phyloP scores from a whole-genome alignment of 2,888 invertebrate genomes.

The Cryptocheilus praepositus region DNA sequence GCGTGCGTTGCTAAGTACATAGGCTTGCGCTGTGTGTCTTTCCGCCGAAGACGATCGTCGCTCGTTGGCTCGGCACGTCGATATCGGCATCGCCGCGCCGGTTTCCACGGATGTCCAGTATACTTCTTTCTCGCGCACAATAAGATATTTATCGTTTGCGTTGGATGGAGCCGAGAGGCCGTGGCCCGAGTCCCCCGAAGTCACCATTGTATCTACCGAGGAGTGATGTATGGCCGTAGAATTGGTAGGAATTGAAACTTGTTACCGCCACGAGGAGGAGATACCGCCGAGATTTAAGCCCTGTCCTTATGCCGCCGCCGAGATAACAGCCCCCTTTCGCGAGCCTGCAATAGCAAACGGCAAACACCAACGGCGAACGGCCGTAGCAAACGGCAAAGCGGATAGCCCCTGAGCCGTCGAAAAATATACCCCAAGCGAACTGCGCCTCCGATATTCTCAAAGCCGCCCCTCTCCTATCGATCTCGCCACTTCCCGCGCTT shows the following conservation, averaged over 20 bases:
- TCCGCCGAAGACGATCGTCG: slow-evolving; percentile 38
- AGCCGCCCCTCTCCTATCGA: no score
- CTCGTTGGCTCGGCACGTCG: slow-evolving; percentile 40
- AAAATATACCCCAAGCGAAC: no score
- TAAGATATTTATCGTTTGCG: slow-evolving; percentile 71
- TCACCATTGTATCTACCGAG: slow-evolving; percentile 70
- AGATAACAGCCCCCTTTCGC: slow-evolving; percentile 62
- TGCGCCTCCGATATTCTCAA: no score
- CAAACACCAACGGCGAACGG: slow-evolving; percentile 17
- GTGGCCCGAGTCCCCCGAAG: slow-evolving; percentile 62
- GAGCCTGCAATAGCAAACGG: slow-evolving; percentile 36
- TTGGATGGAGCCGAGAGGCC: slow-evolving; percentile 55
- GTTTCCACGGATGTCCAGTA: slow-evolving; percentile 55
- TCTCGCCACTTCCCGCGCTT: no score
- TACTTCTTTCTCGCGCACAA: slow-evolving; percentile 64
- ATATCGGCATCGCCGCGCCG: slow-evolving; percentile 46
- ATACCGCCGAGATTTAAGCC: slow-evolving; percentile 69
- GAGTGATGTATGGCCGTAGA: slow-evolving; percentile 72
- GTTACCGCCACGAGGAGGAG: slow-evolving; percentile 67
- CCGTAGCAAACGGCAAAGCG: neutral
- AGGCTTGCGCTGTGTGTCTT: no score
- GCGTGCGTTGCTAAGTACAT: no score
- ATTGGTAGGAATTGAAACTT: slow-evolving; percentile 74
- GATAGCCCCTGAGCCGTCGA: no score
- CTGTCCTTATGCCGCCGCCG: slow-evolving; percentile 59